Evolutionary conservation across 2,113 vertebrate species (phyloP), one percentile per base, ranked within the genome.

Genomic region (Panurus biarmicus): DNA sequence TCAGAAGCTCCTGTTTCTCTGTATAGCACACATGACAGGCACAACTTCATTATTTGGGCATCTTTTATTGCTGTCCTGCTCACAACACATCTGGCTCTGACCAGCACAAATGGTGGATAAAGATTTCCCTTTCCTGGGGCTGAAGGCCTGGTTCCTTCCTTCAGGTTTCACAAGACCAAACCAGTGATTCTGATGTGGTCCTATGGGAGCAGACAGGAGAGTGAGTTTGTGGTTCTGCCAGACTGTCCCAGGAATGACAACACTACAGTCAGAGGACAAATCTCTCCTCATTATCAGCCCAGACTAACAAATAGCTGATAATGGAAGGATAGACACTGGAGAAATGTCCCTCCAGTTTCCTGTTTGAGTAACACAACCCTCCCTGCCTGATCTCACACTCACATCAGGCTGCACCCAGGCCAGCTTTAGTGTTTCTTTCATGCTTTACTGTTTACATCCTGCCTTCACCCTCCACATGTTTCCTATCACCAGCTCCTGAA

Each of bases 381-480:
- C 45, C 3, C 75, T 76, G 58, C 36, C 58, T 58, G 58, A 62
- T 62, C 54, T 58, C 11, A 7, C 60, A 36, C 50, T 31, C 94
- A 73, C 40, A 40, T n/a, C 53, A 35, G 5, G 26, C 79, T 74
- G 71, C 35, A 50, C 64, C 67, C 35, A 0, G 75, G 45, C 58
- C 79, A 93, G 72, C 56, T 73, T 83, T 36, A 70, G n/a, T 66
- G 19, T 28, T 90, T 72, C 67, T 85, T 79, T 82, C 51, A 66
- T 83, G 82, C 82, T 86, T 53, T 36, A 57, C 45, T 87, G 87
- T 92, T 96, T 95, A 90, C 60, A 77, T 93, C 76, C 69, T 85
- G 90, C 82, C 69, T 90, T 93, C 76, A 86, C 56, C 35, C 75
- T 93, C 90, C 94, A 94, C 81, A 93, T 93, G 92, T 83, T 95